Percentiles rank a stretch among this genome's conserved stretches.
These are phyloP conservation scores for Lutjanus campechanus DNA, from an alignment of 2,797 vertebrate species.

Conservation along the genomic window DNA sequence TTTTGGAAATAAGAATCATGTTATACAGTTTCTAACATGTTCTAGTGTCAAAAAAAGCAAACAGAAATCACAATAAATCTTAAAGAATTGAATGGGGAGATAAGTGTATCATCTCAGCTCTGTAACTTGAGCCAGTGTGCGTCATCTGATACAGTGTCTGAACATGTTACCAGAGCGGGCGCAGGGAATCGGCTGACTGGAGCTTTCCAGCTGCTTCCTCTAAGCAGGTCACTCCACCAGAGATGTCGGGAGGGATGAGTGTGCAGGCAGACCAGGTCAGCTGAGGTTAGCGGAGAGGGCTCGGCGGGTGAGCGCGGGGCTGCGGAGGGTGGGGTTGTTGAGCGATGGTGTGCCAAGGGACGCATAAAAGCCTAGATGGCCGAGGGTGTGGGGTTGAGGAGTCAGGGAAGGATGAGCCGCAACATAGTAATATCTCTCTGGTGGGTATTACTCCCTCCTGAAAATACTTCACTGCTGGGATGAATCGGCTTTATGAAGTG, in stretches of 20 bases:
- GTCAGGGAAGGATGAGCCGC: constrained; percentile 34
- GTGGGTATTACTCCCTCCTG: constrained; percentile 11
- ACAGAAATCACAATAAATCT: too few relatives aligned
- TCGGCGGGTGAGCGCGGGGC: constrained; percentile 21
- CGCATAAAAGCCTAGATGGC: constrained; percentile 43
- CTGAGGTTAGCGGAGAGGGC: constrained; percentile 35
- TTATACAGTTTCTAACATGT: too few relatives aligned
- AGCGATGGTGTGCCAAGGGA: constrained; percentile 43
- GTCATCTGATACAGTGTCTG: constrained; percentile 29
- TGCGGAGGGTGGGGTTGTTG: constrained; percentile 1
- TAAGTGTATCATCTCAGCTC: too few relatives aligned
- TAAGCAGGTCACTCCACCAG: constrained; percentile 42
- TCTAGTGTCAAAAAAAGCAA: too few relatives aligned
- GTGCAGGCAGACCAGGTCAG: constrained; percentile 43
- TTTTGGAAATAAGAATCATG: too few relatives aligned
- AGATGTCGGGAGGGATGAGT: constrained; percentile 37
- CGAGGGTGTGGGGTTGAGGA: constrained; percentile 25
- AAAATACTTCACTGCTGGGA: constrained; percentile 9
- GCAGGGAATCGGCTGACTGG: constrained; percentile 4
- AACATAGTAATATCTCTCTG: constrained; percentile 26
- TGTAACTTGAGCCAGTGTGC: not conserved
- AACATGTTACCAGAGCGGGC: constrained; percentile 16
- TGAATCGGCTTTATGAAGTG: constrained; percentile 27
- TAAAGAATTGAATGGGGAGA: too few relatives aligned
- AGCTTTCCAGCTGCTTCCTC: constrained; percentile 30